A percentile compares a stretch with the other conserved stretches of the same genome.
phyloP scores from a whole-genome alignment of 2,113 vertebrate genomes.

The Cynoglossus semilaevis region DNA sequence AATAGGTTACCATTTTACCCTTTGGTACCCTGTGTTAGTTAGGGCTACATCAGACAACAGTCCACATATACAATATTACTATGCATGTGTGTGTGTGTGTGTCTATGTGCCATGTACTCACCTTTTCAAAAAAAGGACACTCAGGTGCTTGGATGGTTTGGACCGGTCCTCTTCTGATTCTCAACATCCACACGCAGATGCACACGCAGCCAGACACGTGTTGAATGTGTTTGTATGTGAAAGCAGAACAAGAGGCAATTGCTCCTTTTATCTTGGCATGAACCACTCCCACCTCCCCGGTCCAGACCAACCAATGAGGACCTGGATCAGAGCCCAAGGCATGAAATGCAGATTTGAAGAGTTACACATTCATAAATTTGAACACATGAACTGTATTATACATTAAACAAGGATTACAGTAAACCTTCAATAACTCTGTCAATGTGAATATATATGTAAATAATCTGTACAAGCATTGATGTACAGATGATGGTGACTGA shows the following conservation, averaged over 20 bases:
- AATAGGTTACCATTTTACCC: too few species aligned
- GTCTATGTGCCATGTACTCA: conserved; percentile 49
- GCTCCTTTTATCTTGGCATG: conserved; percentile 71
- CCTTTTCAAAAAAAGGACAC: conserved; percentile 44
- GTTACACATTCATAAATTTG: too few species aligned
- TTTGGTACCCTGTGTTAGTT: too few species aligned
- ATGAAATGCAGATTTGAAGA: too few species aligned
- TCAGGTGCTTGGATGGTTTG: conserved; percentile 21
- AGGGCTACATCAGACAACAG: too few species aligned
- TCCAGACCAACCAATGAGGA: conserved; percentile 72
- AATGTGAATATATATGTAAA: too few species aligned
- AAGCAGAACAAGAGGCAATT: conserved; percentile 56
- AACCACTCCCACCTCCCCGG: conserved; percentile 42
- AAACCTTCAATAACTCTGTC: too few species aligned
- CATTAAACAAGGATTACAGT: too few species aligned
- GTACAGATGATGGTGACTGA: too few species aligned
- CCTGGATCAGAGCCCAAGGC: conserved; percentile 11
- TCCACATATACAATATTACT: neutral
- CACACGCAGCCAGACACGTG: conserved; percentile 25
- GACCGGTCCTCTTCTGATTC: conserved; percentile 29
- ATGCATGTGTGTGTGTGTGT: conserved; percentile 20
- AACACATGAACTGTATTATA: too few species aligned
- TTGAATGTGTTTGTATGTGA: conserved; percentile 15
- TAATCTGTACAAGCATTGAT: too few species aligned
- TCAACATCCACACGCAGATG: conserved; percentile 9